Conservation (phyloP, 2,113 vertebrate genomes). For the Aspiorhynchus laticeps region DNA sequence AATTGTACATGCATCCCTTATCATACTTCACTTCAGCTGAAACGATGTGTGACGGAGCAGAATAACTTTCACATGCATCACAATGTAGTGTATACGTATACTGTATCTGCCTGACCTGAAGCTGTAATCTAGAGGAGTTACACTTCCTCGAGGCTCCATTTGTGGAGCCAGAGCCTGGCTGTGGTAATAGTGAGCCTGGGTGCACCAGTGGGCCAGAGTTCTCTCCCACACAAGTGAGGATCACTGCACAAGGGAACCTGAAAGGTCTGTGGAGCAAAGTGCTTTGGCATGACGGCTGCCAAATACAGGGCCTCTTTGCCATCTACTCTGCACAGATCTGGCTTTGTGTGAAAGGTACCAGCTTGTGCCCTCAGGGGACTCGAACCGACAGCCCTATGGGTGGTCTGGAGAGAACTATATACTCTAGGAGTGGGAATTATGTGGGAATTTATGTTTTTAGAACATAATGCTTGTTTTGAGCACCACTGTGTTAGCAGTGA, state of each 20-base stretch:
- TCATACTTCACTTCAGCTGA: conserved; percentile 14
- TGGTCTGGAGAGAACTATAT: conserved; percentile 4
- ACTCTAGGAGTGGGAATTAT: not conserved
- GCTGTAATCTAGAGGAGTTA: conserved; percentile 17
- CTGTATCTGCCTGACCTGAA: conserved; percentile 20
- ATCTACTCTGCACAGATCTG: conserved; percentile 38
- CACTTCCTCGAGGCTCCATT: not conserved
- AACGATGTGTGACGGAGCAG: conserved; percentile 28
- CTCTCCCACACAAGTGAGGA: conserved; percentile 28
- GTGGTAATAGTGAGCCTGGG: conserved; percentile 33
- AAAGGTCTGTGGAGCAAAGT: conserved; percentile 46
- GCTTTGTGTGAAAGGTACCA: conserved; percentile 61
- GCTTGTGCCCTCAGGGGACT: conserved; percentile 7
- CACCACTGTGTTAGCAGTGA: not conserved
- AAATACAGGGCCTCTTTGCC: conserved; percentile 14
- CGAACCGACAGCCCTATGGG: not conserved
- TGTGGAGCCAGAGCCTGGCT: not conserved
- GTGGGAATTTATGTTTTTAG: not conserved
- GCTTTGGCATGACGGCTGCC: conserved; percentile 40
- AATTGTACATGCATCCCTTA: conserved; percentile 25
- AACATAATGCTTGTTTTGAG: not conserved
- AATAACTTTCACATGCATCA: conserved; percentile 19
- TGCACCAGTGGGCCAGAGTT: conserved; percentile 12
- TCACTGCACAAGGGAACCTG: conserved; percentile 21
- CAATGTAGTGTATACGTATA: not conserved